Conservation (phyloP, 2,888 invertebrate genomes). For the Craniophora ligustri region DNA sequence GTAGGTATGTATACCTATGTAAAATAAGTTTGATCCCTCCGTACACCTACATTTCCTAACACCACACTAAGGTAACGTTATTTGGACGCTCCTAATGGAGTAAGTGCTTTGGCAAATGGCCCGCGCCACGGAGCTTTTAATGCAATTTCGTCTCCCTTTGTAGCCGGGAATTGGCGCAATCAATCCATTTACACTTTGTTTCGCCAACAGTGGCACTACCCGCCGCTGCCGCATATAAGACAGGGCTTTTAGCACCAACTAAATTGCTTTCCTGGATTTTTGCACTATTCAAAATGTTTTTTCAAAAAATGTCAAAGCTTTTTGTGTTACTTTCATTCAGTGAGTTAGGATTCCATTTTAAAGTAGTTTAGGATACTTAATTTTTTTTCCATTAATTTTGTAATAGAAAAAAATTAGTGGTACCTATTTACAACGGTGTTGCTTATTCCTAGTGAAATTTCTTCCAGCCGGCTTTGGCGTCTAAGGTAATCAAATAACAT, state of each 20-base stretch:
- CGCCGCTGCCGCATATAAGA: constrained; percentile 63
- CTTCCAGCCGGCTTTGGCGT: too few relatives aligned
- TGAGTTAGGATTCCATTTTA: too few relatives aligned
- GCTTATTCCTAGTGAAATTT: too few relatives aligned
- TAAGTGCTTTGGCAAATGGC: constrained; percentile 87
- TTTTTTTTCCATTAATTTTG: too few relatives aligned
- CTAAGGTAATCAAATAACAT: too few relatives aligned
- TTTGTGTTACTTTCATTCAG: background rate
- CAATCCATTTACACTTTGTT: constrained; percentile 89
- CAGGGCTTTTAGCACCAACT: constrained; percentile 76
- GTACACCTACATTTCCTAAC: constrained; percentile 55
- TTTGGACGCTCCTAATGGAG: constrained; percentile 85
- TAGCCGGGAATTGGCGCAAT: constrained; percentile 87
- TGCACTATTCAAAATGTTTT: constrained; percentile 32
- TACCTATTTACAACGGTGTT: too few relatives aligned
- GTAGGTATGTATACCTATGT: too few relatives aligned
- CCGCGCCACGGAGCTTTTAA: constrained; percentile 87
- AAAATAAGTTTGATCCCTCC: constrained; percentile 37
- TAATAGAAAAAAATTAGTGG: too few relatives aligned
- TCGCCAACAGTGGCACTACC: constrained; percentile 79
- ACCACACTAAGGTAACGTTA: constrained; percentile 84
- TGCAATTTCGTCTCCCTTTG: constrained; percentile 87
- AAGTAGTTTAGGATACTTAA: too few relatives aligned
- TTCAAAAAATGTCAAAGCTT: background rate
- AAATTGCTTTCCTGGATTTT: constrained; percentile 68